Evolutionary conservation across 2,113 vertebrate genomes (phyloP), one percentile per base, ranked within the genome.

Genomic region (Glareola pratincola): DNA sequence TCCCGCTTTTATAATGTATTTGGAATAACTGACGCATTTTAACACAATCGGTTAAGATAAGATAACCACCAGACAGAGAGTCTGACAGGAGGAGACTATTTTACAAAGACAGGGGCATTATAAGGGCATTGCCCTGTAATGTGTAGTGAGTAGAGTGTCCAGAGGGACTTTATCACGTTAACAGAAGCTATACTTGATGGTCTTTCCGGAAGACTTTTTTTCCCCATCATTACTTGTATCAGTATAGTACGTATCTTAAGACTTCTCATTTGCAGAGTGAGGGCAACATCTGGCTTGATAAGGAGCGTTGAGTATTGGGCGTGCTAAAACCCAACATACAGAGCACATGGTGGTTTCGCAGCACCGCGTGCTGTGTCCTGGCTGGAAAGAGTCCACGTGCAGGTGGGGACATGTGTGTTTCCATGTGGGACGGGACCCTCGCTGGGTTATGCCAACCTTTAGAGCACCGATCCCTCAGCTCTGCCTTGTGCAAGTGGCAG

Each of bases 401-500:
- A 62, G 54, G 62, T 51, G 39, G 43, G 39, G 29, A 24, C 0
- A 0, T 54, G 47, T 1, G 0, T 21, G 29, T 72, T 69, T 57
- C 71, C 27, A 4, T 26, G 12, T 6, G 8, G 73, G 48, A 73
- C 45, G 37, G 48, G 14, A 30, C 22, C 36, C 29, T 79, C 3
- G 0, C 24, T 1, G 4, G 48, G 12, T 83, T 64, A 12, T 23
- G 24, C 29, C 83, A 76, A 1, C 20, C 22, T 90, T 74, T 53
- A 66, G 27, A 67, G 51, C 32, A 14, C 29, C 1, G 2, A 1
- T 24, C 43, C 30, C 77, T 84, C 85, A 53, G 50, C 77, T 77
- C 81, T 77, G 37, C 60, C 41, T 53, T 63, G 43, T 74, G 27
- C 8, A 0, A 47, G 9, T 43, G 14, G 9, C 47, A 26, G 41